phyloP scores from a whole-genome alignment of 1,140 invertebrate species.

The Drosophila bipectinata region DNA sequence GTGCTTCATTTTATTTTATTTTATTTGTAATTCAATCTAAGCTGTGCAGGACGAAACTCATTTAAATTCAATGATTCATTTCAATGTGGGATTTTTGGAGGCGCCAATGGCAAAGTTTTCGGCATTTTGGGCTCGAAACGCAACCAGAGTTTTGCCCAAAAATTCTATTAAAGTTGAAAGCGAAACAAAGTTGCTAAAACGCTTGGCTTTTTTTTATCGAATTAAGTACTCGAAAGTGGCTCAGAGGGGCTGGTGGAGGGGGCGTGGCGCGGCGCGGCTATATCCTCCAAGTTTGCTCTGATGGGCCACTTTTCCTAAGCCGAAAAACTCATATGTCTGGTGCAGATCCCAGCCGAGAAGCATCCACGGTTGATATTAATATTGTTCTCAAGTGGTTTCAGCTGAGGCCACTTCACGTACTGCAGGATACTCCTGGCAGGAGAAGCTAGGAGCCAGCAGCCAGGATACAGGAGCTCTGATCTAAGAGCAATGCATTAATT shows the following conservation, averaged over 20 bases:
- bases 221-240: slow-evolving; percentile 47
- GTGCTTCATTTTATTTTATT: not conserved
- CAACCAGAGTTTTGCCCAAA: slow-evolving; percentile 42
- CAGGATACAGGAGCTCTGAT: not conserved
- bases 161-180: slow-evolving; percentile 57
- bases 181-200: slow-evolving; percentile 47
- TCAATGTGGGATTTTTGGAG: slow-evolving; percentile 10
- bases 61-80: slow-evolving; percentile 51
- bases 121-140: not conserved
- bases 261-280: not conserved
- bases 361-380: slow-evolving; percentile 33
- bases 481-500: slow-evolving; percentile 37
- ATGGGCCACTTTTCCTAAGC: slow-evolving; percentile 14
- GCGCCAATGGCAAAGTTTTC: slow-evolving; percentile 32
- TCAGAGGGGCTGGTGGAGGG: not conserved
- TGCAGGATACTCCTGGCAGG: not conserved
- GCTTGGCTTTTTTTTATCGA: slow-evolving; percentile 41
- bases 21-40: slow-evolving; percentile 20
- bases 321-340: slow-evolving; percentile 36
- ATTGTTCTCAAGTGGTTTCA: slow-evolving; percentile 37
- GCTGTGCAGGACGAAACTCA: slow-evolving; percentile 5
- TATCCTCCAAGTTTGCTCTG: not conserved
- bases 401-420: not conserved
- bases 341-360: slow-evolving; percentile 10
- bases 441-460: not conserved